Percentiles rank a stretch among this genome's conserved stretches.
phyloP scores from a whole-genome alignment of 1,140 invertebrate species.

The Trichogramma pretiosum region DNA sequence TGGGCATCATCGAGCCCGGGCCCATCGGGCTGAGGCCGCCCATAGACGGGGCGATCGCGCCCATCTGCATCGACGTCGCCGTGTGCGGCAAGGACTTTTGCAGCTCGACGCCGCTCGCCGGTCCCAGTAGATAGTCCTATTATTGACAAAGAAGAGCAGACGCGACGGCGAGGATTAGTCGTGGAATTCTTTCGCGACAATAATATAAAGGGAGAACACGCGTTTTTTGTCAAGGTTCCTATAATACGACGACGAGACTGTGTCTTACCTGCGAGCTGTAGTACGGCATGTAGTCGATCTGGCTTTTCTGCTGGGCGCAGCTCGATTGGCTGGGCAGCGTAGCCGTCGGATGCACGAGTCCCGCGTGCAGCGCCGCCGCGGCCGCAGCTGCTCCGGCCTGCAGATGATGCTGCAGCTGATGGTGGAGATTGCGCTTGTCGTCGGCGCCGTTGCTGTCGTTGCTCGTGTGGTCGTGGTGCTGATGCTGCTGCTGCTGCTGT shows the following conservation, averaged over 20 bases:
- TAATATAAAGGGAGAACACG: not conserved
- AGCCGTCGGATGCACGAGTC: constrained; percentile 39
- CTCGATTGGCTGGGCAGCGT: constrained; percentile 38
- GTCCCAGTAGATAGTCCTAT: constrained; percentile 41
- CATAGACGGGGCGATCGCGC: constrained; percentile 41
- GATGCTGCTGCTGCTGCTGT: constrained; percentile 10
- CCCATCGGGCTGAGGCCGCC: constrained; percentile 42
- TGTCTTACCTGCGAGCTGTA: constrained; percentile 39
- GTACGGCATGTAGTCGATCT: constrained; percentile 43
- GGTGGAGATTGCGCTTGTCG: constrained; percentile 42
- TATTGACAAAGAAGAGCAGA: constrained; percentile 7
- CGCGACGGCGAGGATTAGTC: not conserved
- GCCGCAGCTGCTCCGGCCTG: constrained; percentile 36
- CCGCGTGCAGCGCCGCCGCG: constrained; percentile 31
- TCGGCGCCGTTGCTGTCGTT: constrained; percentile 41
- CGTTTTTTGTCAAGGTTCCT: no score
- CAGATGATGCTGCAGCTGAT: constrained; percentile 41
- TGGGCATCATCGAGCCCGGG: constrained; percentile 38
- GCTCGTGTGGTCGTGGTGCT: constrained; percentile 41
- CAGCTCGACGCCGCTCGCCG: constrained; percentile 39
- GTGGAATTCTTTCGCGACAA: not conserved
- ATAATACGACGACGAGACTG: no score
- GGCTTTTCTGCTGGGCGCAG: constrained; percentile 42
- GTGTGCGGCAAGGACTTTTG: constrained; percentile 43
- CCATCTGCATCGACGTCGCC: constrained; percentile 44